Evolutionary conservation across 1,140 invertebrate species (phyloP).

Genomic region (Drosophila pectinifera): DNA sequence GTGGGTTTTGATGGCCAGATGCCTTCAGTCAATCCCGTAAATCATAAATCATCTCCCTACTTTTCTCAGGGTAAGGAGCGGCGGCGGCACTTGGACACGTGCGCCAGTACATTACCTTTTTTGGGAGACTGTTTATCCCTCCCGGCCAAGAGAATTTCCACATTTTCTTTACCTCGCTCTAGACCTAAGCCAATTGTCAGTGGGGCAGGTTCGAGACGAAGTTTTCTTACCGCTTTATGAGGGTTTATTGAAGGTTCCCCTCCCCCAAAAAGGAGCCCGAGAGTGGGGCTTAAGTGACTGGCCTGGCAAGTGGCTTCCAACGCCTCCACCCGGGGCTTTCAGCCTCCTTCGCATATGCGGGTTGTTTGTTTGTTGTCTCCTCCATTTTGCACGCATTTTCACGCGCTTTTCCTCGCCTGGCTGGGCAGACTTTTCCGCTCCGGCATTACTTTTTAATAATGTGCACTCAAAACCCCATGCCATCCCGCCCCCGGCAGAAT

Average conservation of each 20-base stretch:
- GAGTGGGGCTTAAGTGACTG: conserved; percentile 40
- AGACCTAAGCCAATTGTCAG: conserved; percentile 78
- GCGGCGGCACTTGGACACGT: conserved; percentile 73
- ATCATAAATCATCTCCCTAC: conserved; percentile 69
- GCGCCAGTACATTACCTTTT: conserved; percentile 60
- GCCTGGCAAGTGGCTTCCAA: conserved; percentile 28
- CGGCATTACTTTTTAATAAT: conserved; percentile 76
- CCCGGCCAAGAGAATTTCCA: conserved; percentile 5
- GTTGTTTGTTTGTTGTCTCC: conserved; percentile 49
- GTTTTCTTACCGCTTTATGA: conserved; percentile 53
- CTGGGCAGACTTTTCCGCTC: conserved; percentile 52
- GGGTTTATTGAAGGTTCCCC: conserved; percentile 45
- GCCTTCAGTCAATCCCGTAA: conserved; percentile 76
- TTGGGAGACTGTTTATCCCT: neutral
- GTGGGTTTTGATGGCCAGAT: conserved; percentile 54
- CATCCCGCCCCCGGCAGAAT: neutral
- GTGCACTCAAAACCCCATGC: conserved; percentile 14
- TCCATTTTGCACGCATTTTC: conserved; percentile 69
- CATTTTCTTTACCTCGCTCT: conserved; percentile 8
- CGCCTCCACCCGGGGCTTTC: conserved; percentile 1
- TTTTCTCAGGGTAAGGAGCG: neutral
- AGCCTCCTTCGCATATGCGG: conserved; percentile 47
- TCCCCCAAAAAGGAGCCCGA: neutral
- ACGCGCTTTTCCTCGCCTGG: conserved; percentile 69
- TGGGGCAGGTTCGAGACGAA: conserved; percentile 76